Evolutionary conservation across 2,113 vertebrate species (phyloP).

Genomic region (Scartelaos histophorus): DNA sequence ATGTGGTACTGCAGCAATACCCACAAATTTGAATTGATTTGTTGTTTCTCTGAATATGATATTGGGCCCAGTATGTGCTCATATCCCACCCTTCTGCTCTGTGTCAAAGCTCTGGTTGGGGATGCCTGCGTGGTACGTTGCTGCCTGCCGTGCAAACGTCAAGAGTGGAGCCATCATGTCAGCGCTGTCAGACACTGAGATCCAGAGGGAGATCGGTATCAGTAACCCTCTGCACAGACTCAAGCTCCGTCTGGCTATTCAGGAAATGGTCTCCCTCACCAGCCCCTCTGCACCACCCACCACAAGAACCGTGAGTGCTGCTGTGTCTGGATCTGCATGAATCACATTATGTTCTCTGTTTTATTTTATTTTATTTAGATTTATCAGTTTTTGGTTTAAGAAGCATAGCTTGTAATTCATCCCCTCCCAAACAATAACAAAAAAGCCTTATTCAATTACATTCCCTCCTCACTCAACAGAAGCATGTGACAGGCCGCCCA

Average conservation of each 20-base stretch:
- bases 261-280: slow-evolving; percentile 98
- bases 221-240: slow-evolving; percentile 96
- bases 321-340: background rate
- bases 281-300: slow-evolving; percentile 97
- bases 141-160: slow-evolving; percentile 95
- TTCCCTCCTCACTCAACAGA: background rate
- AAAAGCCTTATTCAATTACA: background rate
- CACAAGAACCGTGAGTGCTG: slow-evolving; percentile 92
- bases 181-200: slow-evolving; percentile 95
- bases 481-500: background rate
- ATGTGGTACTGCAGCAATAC: background rate
- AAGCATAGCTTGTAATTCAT: background rate
- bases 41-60: background rate
- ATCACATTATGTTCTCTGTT: background rate
- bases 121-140: slow-evolving; percentile 99
- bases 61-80: background rate
- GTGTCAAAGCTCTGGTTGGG: slow-evolving; percentile 89
- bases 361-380: background rate
- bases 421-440: background rate
- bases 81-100: background rate
- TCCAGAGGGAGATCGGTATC: slow-evolving; percentile 98
- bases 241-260: slow-evolving; percentile 95
- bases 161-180: slow-evolving; percentile 99
- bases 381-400: background rate
- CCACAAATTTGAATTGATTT: background rate